Conservation (phyloP, 2,113 vertebrate genomes). For the Riparia riparia region DNA sequence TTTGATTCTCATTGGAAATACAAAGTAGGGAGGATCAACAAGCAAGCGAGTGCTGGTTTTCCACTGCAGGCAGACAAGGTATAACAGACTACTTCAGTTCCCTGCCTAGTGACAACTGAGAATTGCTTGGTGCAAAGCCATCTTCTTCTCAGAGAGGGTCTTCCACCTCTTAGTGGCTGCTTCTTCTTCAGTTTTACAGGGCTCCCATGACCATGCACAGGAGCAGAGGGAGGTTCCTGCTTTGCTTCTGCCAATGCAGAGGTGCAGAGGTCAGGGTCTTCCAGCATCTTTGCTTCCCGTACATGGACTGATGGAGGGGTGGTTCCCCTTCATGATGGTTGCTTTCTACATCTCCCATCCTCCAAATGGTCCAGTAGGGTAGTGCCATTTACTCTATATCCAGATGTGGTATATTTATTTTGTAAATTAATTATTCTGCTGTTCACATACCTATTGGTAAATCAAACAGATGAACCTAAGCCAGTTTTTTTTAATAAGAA, state of each 20-base stretch:
- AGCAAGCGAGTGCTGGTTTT: not conserved
- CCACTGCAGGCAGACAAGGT: not conserved
- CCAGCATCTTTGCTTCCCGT: not conserved
- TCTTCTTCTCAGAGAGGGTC: accelerated
- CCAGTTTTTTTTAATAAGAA: not conserved
- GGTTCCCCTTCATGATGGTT: not conserved
- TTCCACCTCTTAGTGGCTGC: accelerated
- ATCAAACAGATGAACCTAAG: not conserved
- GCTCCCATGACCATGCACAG: accelerated
- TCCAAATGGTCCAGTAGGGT: not conserved
- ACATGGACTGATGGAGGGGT: not conserved
- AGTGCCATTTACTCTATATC: not conserved
- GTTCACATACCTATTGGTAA: not conserved
- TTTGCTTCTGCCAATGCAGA: not conserved
- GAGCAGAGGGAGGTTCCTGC: not conserved
- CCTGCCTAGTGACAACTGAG: too few relatives aligned
- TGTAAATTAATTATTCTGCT: not conserved
- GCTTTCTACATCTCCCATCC: not conserved
- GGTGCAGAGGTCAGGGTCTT: accelerated
- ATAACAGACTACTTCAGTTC: accelerated
- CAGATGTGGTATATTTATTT: not conserved
- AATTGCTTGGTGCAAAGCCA: not conserved
- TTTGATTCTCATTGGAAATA: not conserved
- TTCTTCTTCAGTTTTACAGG: not conserved
- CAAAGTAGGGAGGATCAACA: not conserved